Base-by-base conservation (phyloP, 2,113 vertebrate genomes). In the Neogale vison region DNA sequence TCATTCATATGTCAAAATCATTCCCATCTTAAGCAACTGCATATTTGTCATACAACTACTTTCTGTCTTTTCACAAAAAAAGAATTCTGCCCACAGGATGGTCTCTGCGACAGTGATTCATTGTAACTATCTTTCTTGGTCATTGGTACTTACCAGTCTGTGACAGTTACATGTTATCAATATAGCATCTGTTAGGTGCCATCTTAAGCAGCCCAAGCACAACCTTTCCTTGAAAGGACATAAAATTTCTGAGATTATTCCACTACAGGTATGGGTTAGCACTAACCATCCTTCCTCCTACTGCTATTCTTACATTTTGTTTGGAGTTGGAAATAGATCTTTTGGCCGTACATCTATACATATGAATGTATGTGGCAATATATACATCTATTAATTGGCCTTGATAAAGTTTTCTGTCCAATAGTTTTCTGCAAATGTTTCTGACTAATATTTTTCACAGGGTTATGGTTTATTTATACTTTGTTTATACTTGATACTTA, bases 41-140 rank as follows among this genome's bases (percentile, higher is more conserved):
- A 95, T 90, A 76, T 83, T 76, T 83, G 87, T 76, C 52, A 88
- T 50, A 81, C 12, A 81, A 52, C 67, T 69, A n/a, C 42, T 89
- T 83, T 95, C 77, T 55, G 55, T 83, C 86, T 74, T 65, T 95
- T 95, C 42, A 74, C 65, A 74, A 31, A 94, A 74, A 74, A 94
- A 7, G 65, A 94, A 10, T 65, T 89, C 13, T 89, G n/a, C 14
- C 65, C n/a, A 83, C 14, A 65, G 42, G 20, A 42, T 83, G n/a
- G 14, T 83, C 14, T 83, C n/a, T 52, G 42, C 82, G 20, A 95
- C 77, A 95, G 13, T 63, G 65, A 89, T 69, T 57, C n/a, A 42
- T n/a, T 45, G 15, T 42, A 45, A 74, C 31, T 74, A 74, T 83
- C 42, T 82, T 74, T 52, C 65, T 89, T 83, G 67, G 42, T 65